Evolutionary conservation across 2,113 vertebrate species (phyloP).

Genomic region (Colinus virginianus): DNA sequence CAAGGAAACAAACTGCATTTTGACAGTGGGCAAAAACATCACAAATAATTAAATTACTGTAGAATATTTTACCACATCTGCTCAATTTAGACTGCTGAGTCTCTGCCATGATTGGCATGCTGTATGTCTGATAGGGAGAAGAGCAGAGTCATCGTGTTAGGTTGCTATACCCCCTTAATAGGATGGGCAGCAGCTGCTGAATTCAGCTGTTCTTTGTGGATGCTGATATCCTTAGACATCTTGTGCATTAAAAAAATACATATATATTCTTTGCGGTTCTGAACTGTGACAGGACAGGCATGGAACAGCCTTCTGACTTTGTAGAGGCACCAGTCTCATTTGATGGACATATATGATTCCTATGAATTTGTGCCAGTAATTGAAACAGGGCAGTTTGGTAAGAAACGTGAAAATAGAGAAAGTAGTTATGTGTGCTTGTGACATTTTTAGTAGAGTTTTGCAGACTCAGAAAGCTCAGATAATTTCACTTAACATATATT

Average conservation of each 20-base stretch:
- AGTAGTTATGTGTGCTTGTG: conserved; percentile 38
- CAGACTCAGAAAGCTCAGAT: conserved; percentile 26
- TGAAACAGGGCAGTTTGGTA: conserved; percentile 36
- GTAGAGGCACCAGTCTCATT: conserved; percentile 29
- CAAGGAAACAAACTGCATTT: neutral
- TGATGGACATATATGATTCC: conserved; percentile 28
- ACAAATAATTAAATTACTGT: neutral
- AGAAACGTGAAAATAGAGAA: conserved; percentile 17
- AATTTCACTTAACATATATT: conserved; percentile 35
- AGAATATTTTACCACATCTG: neutral
- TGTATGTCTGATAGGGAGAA: neutral
- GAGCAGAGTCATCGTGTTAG: neutral
- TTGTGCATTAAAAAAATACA: neutral
- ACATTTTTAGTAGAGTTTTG: conserved; percentile 45
- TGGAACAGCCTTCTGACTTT: conserved; percentile 21
- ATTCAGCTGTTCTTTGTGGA: conserved; percentile 10
- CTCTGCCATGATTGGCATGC: neutral
- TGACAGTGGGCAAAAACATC: neutral
- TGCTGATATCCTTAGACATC: neutral
- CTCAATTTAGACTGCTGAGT: neutral
- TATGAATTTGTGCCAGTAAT: conserved; percentile 6
- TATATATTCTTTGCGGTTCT: neutral
- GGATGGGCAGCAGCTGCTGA: conserved; percentile 31
- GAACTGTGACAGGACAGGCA: conserved; percentile 47
- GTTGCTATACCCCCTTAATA: neutral